Base-by-base conservation (phyloP, 2,888 invertebrate genomes). In the Calliphora vomitoria region DNA sequence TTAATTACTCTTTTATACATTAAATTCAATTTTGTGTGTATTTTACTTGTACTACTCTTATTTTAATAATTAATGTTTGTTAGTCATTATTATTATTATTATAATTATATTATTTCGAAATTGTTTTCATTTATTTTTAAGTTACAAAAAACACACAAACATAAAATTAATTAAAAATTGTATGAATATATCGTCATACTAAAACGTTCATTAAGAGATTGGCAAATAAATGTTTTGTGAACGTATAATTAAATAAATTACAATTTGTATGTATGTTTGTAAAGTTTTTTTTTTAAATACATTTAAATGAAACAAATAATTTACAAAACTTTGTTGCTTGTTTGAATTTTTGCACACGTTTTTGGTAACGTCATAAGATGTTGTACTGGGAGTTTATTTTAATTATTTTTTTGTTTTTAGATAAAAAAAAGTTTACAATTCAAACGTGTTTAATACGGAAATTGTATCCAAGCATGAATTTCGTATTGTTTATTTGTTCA, bases 1-100 rank as follows among this genome's bases (percentile, higher is more conserved):
- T 55, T 55, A 53, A n/a, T 41, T 66, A 25, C 47, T 11, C 13
- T 47, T 64, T 71, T 72, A 64, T 41, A 38, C 50, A 25, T 69
- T 68, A 47, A 60, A 38, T n/a, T 35, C 8, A 6, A 31, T 58
- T 58, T 58, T 53, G 8, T 55, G 20, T 55, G 55, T 55, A 58
- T 58, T 58, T 25, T 25, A 55, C 8, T 20, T 18, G 8, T 58
- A 58, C 20, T 25, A 35, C 15, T 25, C 25, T 58, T 25, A 20
- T 55, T 55, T 50, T 50, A 50, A 50, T 50, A 50, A 53, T 53
- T 53, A 53, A 50, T 50, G 6, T 55, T 55, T 10, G 20, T 55
- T 55, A 55, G 55, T 55, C 55, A 55, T 55, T 55, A 55, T 55
- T 55, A 18, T 53, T 18, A 53, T 55, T 55, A 55, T 20, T 55